A percentile compares a stretch with the other conserved stretches of the same genome.
These are phyloP conservation scores for Poeciliopsis gracilis DNA, from an alignment of 2,797 vertebrate genomes.

Conservation along the genomic window DNA sequence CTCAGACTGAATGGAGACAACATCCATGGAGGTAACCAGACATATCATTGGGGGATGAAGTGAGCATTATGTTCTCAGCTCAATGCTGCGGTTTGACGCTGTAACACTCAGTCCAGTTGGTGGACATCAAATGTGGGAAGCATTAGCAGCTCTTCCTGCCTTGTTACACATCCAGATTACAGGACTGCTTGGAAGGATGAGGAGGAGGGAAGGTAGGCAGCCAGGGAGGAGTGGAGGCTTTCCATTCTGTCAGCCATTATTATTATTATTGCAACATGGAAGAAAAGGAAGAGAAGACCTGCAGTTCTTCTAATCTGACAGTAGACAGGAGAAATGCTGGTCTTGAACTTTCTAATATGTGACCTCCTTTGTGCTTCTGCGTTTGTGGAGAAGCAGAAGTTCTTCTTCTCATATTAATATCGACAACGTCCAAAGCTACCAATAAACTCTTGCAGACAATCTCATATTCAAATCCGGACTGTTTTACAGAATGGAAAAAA, in stretches of 20 bases:
- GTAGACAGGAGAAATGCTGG: neutral
- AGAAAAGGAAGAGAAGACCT: neutral
- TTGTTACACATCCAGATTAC: neutral
- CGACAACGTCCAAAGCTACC: neutral
- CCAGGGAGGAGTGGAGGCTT: slow-evolving; percentile 1
- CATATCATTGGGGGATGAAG: slow-evolving; percentile 65
- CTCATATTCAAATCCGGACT: neutral
- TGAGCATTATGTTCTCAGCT: slow-evolving; percentile 46
- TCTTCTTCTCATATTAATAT: neutral
- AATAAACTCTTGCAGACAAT: neutral
- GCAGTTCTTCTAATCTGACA: neutral
- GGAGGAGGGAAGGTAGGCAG: slow-evolving; percentile 1
- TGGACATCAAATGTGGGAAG: neutral
- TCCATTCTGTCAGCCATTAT: neutral
- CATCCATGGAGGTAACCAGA: slow-evolving; percentile 59
- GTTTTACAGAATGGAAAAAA: neutral
- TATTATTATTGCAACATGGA: neutral
- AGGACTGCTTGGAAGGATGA: neutral
- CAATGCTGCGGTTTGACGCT: neutral
- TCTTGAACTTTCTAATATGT: neutral
- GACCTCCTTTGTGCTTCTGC: neutral
- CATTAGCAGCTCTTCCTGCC: neutral
- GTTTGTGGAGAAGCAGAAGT: too few species aligned
- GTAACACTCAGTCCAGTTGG: neutral
- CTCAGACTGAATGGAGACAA: slow-evolving; percentile 47